These are phyloP conservation scores for Taenioides sp. DNA, from an alignment of 2,797 vertebrate genomes.

Conservation along the genomic window DNA sequence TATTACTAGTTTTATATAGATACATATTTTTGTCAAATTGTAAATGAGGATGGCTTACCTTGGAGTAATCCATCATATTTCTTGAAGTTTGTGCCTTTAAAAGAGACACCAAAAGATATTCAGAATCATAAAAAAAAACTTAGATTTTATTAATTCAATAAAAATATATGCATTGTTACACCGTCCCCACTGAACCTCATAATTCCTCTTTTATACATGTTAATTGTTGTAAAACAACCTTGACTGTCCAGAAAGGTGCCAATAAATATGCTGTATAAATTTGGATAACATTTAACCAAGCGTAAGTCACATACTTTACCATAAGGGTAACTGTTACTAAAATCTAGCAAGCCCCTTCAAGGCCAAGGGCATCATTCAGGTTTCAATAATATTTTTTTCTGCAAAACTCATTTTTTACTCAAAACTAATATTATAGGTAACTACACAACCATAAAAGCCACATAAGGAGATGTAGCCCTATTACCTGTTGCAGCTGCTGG, in stretches of 20 bases:
- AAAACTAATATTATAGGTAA: background rate
- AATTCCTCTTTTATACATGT: background rate
- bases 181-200: background rate
- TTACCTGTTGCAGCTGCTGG: conserved; percentile 89
- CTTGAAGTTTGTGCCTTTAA: conserved; percentile 83
- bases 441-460: background rate
- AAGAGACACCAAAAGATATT: conserved; percentile 47
- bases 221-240: background rate
- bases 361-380: background rate
- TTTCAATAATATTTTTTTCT: background rate
- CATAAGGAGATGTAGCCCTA: background rate
- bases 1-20: background rate
- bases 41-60: conserved; percentile 75
- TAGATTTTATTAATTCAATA: background rate
- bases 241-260: background rate
- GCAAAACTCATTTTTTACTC: background rate
- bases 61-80: conserved; percentile 83
- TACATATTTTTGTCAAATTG: background rate
- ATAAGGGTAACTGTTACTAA: background rate
- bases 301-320: background rate
- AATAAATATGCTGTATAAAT: background rate
- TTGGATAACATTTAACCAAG: background rate
- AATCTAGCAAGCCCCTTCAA: background rate
- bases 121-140: background rate
- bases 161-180: background rate